Evolutionary conservation across 2,888 invertebrate genomes (phyloP), one percentile per base, ranked within the genome.

Genomic region (Conchocele bisecta): DNA sequence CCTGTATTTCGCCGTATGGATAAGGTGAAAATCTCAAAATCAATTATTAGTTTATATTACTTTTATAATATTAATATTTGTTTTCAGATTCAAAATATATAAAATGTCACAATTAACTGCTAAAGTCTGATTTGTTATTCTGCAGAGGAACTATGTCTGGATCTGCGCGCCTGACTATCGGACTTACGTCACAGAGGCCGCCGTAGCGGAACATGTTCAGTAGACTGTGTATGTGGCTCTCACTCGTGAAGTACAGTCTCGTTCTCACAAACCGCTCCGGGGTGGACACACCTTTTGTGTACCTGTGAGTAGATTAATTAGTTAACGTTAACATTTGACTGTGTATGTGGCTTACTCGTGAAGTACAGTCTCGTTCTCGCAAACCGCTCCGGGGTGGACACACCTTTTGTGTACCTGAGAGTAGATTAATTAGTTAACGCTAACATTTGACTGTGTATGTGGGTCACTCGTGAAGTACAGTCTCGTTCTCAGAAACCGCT

Each of bases 381-480:
- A 93, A 99, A 99, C 44, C 99, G 93, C 48, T 98, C 98, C 28
- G 99, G 99, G 87, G 98, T 98, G 41, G 98, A 97, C 75, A 99
- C 99, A 42, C 99, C 99, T 91, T 98, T 97, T 24, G 98, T 98
- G 92, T 98, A 99, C 88, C 95, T 95, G 89, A 51, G 58, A 86
- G 15, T 42, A 33, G 48, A 13, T 37, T 31, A 35, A 2, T 11
- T 11, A n/a, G n/a, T n/a, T n/a, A n/a, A n/a, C n/a, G n/a, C n/a
- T n/a, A n/a, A n/a, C n/a, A n/a, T n/a, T n/a, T n/a, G 92, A 11
- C 98, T 99, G 92, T 99, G 99, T 75, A 99, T 97, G 92, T 99
- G 99, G 90, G 93, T 99, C 99, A 91, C 98, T 98, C 2, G 99
- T 99, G 92, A 99, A 99, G 93, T 99, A 99, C 42, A 99, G 93